Conservation (phyloP, 2,888 invertebrate genomes). For the Caenorhabditis sp. region DNA sequence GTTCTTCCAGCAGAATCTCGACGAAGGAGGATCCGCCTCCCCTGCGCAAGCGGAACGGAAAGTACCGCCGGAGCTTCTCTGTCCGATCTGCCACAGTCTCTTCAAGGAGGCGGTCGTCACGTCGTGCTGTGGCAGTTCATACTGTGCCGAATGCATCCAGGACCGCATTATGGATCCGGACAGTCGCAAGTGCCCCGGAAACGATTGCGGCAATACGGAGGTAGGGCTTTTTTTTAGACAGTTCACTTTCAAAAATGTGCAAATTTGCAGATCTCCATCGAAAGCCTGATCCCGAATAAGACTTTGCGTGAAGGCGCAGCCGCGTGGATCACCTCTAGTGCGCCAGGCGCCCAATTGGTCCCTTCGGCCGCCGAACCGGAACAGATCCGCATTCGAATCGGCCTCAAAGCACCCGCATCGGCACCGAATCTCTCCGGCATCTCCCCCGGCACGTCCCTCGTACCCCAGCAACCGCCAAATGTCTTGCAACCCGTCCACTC, state of each 20-base stretch:
- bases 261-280: conserved; percentile 55
- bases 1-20: too few species aligned
- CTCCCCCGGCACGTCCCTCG: conserved; percentile 22
- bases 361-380: conserved; percentile 17
- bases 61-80: conserved; percentile 92
- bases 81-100: conserved; percentile 87
- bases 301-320: conserved; percentile 70
- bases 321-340: conserved; percentile 56
- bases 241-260: not conserved
- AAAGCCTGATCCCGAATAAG: conserved; percentile 74
- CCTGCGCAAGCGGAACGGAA: conserved; percentile 79
- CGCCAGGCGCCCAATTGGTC: conserved; percentile 6
- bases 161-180: conserved; percentile 67
- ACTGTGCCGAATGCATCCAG: conserved; percentile 93
- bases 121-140: conserved; percentile 97
- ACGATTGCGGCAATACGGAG: conserved; percentile 45
- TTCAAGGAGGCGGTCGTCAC: conserved; percentile 96
- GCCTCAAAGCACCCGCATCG: conserved; percentile 25
- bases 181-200: conserved; percentile 66
- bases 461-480: too few species aligned
- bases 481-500: too few species aligned
- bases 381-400: conserved; percentile 54
- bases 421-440: not conserved
- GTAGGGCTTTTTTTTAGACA: conserved; percentile 1
- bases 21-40: too few species aligned